Conservation (phyloP, 2,888 invertebrate genomes). For the Dinocampus coccinellae region DNA sequence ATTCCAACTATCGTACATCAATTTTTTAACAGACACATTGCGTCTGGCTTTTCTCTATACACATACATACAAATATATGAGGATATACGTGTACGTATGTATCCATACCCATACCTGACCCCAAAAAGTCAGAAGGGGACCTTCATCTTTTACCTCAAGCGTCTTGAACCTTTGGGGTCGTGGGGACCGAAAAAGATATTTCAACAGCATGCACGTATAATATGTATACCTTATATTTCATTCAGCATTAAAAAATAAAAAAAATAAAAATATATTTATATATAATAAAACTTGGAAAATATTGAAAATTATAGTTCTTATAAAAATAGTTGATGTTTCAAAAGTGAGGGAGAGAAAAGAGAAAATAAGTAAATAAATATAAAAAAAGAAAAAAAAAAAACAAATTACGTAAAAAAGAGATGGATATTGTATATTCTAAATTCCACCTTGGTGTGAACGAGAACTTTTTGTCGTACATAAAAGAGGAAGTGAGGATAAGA, state of each 20-base stretch:
- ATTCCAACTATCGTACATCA: constrained; percentile 35
- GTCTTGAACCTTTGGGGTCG: constrained; percentile 1
- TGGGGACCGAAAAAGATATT: not conserved
- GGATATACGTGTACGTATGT: not conserved
- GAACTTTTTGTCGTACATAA: not conserved
- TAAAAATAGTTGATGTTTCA: not conserved
- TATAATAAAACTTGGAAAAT: not conserved
- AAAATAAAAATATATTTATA: too few relatives aligned
- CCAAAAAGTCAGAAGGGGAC: constrained; percentile 35
- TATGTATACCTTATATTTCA: constrained; percentile 5
- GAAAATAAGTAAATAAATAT: too few relatives aligned
- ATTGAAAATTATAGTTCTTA: not conserved
- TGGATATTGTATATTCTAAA: not conserved
- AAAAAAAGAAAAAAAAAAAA: not conserved
- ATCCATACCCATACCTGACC: constrained; percentile 14
- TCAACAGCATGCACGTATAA: not conserved
- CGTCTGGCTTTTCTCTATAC: not conserved
- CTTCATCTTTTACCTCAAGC: constrained; percentile 17
- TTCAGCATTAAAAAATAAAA: not conserved
- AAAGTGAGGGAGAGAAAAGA: not conserved
- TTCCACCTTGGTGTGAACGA: not conserved
- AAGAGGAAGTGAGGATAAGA: not conserved
- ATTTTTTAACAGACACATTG: constrained; percentile 27
- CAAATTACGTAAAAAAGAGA: constrained; percentile 15
- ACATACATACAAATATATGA: not conserved